Conservation (phyloP, 2,113 vertebrate genomes). For the Leptobrachium ailaonicum region DNA sequence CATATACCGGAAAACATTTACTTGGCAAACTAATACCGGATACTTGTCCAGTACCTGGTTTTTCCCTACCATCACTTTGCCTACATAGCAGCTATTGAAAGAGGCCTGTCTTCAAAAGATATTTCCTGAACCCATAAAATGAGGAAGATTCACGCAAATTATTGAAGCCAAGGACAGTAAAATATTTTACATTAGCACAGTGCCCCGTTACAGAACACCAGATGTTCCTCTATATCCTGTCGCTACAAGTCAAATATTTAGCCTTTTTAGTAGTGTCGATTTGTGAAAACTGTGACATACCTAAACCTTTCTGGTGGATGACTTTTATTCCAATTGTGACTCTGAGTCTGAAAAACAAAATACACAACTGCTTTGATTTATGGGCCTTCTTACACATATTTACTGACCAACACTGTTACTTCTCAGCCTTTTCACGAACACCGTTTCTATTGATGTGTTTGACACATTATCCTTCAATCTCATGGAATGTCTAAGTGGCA, state of each 20-base stretch:
- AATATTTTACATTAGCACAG: conserved; percentile 43
- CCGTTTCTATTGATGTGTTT: not conserved
- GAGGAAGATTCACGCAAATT: conserved; percentile 30
- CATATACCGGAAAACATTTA: too few relatives aligned
- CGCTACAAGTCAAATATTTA: conserved; percentile 26
- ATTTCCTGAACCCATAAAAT: conserved; percentile 39
- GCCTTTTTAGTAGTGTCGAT: not conserved
- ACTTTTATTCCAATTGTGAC: not conserved
- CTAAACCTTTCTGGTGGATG: not conserved
- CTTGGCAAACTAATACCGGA: not conserved
- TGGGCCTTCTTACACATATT: not conserved
- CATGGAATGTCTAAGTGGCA: not conserved
- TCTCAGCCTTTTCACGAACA: too few relatives aligned
- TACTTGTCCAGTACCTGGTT: not conserved
- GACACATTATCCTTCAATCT: not conserved
- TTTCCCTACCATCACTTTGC: conserved; percentile 26
- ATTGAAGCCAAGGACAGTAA: conserved; percentile 39
- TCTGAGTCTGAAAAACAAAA: conserved; percentile 5
- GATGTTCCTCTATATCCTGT: conserved; percentile 46
- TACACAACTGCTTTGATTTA: not conserved
- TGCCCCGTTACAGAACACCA: conserved; percentile 35
- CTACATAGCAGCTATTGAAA: conserved; percentile 7
- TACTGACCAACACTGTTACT: not conserved
- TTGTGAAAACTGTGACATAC: conserved; percentile 21
- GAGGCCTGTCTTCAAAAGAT: conserved; percentile 27